Conservation (phyloP, 2,888 invertebrate species). For the Pteria penguin region DNA sequence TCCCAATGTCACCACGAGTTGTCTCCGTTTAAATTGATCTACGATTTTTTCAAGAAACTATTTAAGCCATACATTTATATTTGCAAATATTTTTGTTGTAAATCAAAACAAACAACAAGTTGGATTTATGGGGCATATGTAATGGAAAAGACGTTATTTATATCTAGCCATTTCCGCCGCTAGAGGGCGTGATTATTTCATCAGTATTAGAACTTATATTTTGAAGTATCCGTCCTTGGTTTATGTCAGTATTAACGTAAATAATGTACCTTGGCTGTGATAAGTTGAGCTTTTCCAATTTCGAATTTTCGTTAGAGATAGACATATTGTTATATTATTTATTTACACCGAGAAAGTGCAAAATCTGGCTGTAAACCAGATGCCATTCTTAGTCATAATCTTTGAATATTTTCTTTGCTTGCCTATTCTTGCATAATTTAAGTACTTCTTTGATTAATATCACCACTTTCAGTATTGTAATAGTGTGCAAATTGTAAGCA, state of each 20-base stretch:
- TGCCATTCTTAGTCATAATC: background rate
- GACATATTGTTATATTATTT: background rate
- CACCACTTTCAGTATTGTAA: conserved; percentile 29
- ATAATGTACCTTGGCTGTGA: background rate
- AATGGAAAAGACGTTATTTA: no score
- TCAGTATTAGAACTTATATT: background rate
- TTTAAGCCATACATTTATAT: no score
- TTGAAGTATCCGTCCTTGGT: background rate
- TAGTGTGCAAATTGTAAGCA: conserved; percentile 19
- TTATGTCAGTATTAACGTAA: background rate
- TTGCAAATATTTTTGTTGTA: no score
- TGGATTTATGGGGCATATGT: no score
- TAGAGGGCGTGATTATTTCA: no score
- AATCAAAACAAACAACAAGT: no score
- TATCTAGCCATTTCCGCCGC: no score
- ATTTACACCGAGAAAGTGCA: background rate
- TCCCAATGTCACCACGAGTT: conserved; percentile 84
- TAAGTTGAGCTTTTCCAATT: background rate
- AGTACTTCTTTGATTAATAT: conserved; percentile 6
- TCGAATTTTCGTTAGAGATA: background rate
- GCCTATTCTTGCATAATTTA: conserved; percentile 17
- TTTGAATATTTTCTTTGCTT: conserved; percentile 4
- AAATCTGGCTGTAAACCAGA: background rate
- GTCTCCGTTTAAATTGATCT: conserved; percentile 71
- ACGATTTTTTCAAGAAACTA: no score